Conservation (phyloP, 2,113 vertebrate genomes). For the Regulus satrapa region DNA sequence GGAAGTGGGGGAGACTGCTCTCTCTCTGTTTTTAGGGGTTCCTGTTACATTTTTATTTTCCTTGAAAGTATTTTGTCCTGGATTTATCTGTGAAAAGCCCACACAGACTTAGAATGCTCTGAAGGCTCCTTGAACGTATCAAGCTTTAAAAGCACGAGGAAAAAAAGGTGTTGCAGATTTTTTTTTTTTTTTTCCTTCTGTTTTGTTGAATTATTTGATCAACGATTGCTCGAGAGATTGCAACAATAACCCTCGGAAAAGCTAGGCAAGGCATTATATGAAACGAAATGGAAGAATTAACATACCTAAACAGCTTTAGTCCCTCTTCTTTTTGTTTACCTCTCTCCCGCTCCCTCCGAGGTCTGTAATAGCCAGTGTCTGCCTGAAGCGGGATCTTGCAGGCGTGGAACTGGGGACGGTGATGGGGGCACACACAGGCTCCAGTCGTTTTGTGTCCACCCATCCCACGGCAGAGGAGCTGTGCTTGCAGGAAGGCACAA, state of each 20-base stretch:
- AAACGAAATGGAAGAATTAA: background rate
- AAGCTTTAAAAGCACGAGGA: background rate
- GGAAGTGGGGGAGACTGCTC: background rate
- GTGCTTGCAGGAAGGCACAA: background rate
- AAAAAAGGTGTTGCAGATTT: background rate
- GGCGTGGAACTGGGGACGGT: background rate
- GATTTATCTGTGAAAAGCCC: background rate
- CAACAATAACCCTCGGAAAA: background rate
- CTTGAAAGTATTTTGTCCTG: background rate
- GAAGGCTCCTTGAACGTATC: background rate
- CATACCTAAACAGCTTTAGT: background rate
- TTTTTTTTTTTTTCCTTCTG: background rate
- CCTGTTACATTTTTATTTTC: conserved; percentile 3
- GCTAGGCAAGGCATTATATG: background rate
- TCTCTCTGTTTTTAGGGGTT: background rate
- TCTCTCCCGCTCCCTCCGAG: background rate
- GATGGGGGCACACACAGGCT: background rate
- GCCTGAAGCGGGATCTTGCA: background rate
- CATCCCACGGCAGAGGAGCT: background rate
- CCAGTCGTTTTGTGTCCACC: background rate
- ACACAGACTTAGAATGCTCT: background rate
- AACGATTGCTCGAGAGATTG: background rate
- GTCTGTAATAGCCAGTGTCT: background rate
- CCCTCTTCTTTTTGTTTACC: background rate
- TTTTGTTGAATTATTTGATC: background rate